These are phyloP conservation scores for Acrocyrtus sp. DNA, from an alignment of 2,888 invertebrate genomes.

Conservation along the genomic window DNA sequence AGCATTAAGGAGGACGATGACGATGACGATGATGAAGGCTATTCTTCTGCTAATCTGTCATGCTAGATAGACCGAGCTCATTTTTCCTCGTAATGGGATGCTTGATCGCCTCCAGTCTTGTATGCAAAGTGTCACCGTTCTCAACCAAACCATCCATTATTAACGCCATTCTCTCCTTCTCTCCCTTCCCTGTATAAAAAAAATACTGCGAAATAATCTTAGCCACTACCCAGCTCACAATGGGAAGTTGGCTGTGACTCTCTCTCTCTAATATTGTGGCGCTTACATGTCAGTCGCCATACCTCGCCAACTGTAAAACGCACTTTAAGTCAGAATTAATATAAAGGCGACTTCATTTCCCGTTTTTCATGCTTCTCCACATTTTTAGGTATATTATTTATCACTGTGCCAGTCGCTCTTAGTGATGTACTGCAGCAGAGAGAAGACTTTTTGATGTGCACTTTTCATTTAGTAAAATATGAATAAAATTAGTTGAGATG, in stretches of 20 bases:
- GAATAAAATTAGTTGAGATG: too few species aligned
- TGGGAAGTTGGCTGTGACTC: too few species aligned
- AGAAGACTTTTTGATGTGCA: too few species aligned
- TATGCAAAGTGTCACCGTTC: constrained; percentile 51
- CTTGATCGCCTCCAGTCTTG: constrained; percentile 48
- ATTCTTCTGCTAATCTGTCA: constrained; percentile 60
- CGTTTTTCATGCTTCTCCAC: neutral
- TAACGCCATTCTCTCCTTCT: constrained; percentile 36
- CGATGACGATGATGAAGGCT: constrained; percentile 49
- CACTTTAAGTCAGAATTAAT: neutral
- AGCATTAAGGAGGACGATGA: too few species aligned
- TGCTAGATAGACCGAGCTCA: constrained; percentile 48
- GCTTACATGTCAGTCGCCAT: too few species aligned
- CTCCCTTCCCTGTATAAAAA: neutral
- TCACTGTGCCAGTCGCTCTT: neutral
- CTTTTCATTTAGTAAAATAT: too few species aligned
- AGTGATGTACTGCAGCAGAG: neutral
- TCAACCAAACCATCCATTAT: constrained; percentile 52
- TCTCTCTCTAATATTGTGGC: too few species aligned
- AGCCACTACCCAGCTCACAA: neutral
- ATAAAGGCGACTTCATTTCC: neutral
- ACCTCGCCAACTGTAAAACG: too few species aligned
- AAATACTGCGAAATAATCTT: neutral
- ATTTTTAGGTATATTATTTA: neutral
- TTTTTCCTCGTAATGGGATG: constrained; percentile 51